phyloP scores from a whole-genome alignment of 2,797 vertebrate species.

The Myotis findleyi region DNA sequence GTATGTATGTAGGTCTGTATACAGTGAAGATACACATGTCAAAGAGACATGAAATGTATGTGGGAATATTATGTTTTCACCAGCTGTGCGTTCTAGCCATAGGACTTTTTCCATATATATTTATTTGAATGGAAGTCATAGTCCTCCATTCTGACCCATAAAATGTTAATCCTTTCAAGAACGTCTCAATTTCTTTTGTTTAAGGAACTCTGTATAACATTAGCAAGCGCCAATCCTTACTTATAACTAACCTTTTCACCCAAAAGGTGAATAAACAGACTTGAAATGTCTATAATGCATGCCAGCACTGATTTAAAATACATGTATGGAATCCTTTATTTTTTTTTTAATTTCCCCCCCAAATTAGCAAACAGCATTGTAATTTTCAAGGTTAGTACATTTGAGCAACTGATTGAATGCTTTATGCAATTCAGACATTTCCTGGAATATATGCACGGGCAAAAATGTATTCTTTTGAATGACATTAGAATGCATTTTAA shows the following conservation, averaged over 20 bases:
- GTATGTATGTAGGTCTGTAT: slow-evolving; percentile 70
- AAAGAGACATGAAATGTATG: slow-evolving; percentile 74
- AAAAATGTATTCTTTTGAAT: not conserved
- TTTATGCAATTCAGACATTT: slow-evolving; percentile 43
- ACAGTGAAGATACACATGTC: slow-evolving; percentile 78
- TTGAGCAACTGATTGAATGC: slow-evolving; percentile 44
- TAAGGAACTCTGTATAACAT: slow-evolving; percentile 51
- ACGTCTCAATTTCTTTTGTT: slow-evolving; percentile 57
- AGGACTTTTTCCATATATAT: slow-evolving; percentile 15
- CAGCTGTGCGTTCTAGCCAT: slow-evolving; percentile 64
- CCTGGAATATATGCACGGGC: slow-evolving; percentile 60
- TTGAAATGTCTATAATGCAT: slow-evolving; percentile 31
- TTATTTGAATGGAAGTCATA: slow-evolving; percentile 67
- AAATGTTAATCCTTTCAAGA: slow-evolving; percentile 65
- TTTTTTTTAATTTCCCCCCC: slow-evolving; percentile 38
- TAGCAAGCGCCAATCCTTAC: slow-evolving; percentile 52
- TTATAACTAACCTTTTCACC: slow-evolving; percentile 53
- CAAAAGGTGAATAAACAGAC: not conserved
- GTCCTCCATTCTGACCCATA: slow-evolving; percentile 2
- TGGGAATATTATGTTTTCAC: slow-evolving; percentile 58
- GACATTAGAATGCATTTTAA: not conserved
- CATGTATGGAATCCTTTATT: not conserved
- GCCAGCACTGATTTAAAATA: slow-evolving; percentile 59
- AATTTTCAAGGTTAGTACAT: not conserved
- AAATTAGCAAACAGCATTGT: slow-evolving; percentile 13